Conservation (phyloP, 2,113 vertebrate genomes). For the Stomatorhinus ivindoensis region DNA sequence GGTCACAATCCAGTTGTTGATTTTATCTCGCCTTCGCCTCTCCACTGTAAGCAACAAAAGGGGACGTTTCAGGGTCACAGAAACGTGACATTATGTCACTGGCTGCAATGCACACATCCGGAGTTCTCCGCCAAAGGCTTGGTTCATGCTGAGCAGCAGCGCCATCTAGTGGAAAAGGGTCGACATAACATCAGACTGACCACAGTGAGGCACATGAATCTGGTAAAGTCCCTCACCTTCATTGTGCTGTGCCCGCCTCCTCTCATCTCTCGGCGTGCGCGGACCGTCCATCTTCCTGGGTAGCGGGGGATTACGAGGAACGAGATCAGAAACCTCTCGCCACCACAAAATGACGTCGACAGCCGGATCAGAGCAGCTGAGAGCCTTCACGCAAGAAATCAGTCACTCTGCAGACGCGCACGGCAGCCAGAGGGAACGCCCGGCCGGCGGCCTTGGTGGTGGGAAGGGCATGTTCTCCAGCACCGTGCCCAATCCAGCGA, state of each 20-base stretch:
- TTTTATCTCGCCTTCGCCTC: slow-evolving; percentile 82
- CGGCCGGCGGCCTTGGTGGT: not conserved
- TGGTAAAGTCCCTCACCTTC: slow-evolving; percentile 61
- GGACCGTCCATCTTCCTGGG: slow-evolving; percentile 78
- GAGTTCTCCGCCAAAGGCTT: not conserved
- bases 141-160: not conserved
- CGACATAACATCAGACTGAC: not conserved
- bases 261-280: slow-evolving; percentile 75
- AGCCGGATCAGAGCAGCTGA: not conserved
- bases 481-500: not conserved
- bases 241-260: slow-evolving; percentile 83
- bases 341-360: not conserved
- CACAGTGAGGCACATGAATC: not conserved
- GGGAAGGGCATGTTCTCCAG: not conserved
- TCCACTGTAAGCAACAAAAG: slow-evolving; percentile 61
- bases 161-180: not conserved
- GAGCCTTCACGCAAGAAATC: not conserved
- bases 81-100: not conserved
- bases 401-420: not conserved
- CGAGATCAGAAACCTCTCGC: not conserved
- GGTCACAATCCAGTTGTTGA: slow-evolving; percentile 90
- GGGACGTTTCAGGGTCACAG: not conserved
- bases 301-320: not conserved
- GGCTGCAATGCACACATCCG: not conserved
- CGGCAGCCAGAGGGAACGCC: not conserved